phyloP scores from a whole-genome alignment of 2,888 invertebrate genomes.

The Archips xylosteana region DNA sequence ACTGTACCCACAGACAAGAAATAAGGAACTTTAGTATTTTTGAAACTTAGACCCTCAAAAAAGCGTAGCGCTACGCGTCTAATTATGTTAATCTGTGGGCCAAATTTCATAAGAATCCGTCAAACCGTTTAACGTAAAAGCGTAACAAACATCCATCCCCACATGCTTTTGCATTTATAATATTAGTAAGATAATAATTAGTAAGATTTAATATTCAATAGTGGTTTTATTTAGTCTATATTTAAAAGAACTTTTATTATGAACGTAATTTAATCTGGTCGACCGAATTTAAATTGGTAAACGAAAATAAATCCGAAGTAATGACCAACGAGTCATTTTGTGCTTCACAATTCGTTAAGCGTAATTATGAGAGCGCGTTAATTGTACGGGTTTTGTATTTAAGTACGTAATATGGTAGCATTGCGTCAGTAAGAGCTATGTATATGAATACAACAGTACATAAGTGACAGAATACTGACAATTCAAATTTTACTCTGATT shows the following conservation, averaged over 20 bases:
- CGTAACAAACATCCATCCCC: no score
- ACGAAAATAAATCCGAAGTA: slow-evolving; percentile 39
- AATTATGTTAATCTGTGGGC: no score
- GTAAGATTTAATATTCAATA: neutral
- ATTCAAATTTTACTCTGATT: no score
- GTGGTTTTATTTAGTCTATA: neutral
- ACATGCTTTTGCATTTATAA: no score
- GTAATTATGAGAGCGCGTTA: slow-evolving; percentile 42
- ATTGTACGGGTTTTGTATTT: slow-evolving; percentile 37
- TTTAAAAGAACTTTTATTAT: slow-evolving; percentile 5
- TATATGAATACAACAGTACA: neutral
- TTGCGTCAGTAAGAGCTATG: neutral
- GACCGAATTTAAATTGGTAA: slow-evolving; percentile 35
- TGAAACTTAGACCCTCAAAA: no score
- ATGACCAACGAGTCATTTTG: slow-evolving; percentile 36
- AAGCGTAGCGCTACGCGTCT: no score
- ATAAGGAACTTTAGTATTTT: no score
- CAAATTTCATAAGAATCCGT: no score
- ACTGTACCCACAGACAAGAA: no score
- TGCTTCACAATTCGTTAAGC: slow-evolving; percentile 43
- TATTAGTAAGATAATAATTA: no score
- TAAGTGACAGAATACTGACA: neutral
- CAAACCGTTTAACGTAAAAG: no score
- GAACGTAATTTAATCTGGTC: slow-evolving; percentile 26
- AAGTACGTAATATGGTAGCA: slow-evolving; percentile 20